phyloP scores from a whole-genome alignment of 2,797 vertebrate species.

The Chaenodraco wilsoni region DNA sequence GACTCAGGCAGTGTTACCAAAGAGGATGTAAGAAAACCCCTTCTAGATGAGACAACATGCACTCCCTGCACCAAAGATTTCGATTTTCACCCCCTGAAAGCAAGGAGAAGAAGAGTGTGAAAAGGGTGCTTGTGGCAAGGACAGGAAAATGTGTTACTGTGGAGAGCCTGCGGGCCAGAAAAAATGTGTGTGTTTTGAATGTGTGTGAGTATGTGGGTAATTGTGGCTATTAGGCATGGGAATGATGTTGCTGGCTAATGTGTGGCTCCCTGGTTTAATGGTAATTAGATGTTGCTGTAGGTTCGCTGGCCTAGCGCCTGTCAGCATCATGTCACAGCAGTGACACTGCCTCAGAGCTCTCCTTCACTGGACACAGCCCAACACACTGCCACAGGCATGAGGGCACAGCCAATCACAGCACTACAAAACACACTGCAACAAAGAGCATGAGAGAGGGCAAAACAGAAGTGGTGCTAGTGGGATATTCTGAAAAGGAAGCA shows the following conservation, averaged over 20 bases:
- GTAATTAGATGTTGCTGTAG: conserved; percentile 78
- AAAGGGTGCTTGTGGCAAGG: conserved; percentile 69
- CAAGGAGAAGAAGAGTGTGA: conserved; percentile 52
- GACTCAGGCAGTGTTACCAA: conserved; percentile 32
- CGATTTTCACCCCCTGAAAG: conserved; percentile 48
- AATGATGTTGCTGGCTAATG: conserved; percentile 63
- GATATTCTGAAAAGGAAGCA: background rate
- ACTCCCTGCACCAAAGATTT: conserved; percentile 34
- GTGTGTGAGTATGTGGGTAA: conserved; percentile 54
- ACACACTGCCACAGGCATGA: conserved; percentile 31
- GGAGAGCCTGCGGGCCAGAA: conserved; percentile 15
- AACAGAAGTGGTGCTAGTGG: background rate
- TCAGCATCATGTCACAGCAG: conserved; percentile 76
- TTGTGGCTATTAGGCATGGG: conserved; percentile 72
- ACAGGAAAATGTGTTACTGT: conserved; percentile 54
- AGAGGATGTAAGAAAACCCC: conserved; percentile 41
- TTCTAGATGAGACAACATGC: conserved; percentile 28
- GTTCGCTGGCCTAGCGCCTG: conserved; percentile 64
- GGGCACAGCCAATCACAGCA: conserved; percentile 10
- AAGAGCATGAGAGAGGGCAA: conserved; percentile 10
- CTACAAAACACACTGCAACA: conserved; percentile 16
- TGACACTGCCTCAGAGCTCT: conserved; percentile 69
- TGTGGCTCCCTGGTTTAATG: conserved; percentile 64
- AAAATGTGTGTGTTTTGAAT: conserved; percentile 39
- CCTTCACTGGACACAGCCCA: conserved; percentile 60